Evolutionary conservation across 2,888 invertebrate genomes (phyloP).

Genomic region (Ferrisia virgata): DNA sequence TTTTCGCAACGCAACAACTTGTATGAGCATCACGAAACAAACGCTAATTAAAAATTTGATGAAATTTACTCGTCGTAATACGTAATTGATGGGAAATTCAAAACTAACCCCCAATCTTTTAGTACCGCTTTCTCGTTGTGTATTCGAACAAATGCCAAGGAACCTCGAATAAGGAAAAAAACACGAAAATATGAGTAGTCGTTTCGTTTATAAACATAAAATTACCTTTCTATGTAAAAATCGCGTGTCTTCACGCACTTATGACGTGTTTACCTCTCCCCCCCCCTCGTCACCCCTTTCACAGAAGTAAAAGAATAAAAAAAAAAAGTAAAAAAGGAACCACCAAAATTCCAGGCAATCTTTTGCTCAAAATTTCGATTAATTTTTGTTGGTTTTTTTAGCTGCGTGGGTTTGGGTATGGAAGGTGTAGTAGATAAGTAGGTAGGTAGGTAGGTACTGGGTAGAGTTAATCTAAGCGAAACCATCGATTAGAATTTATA

Average conservation of each 20-base stretch:
- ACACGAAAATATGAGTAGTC: neutral
- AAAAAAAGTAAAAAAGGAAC: neutral
- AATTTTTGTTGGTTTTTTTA: neutral
- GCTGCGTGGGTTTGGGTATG: neutral
- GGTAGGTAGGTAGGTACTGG: too few relatives aligned
- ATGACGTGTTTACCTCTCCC: neutral
- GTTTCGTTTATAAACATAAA: neutral
- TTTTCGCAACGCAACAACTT: neutral
- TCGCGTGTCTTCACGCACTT: slow-evolving; percentile 18
- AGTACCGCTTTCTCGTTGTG: neutral
- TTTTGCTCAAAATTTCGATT: neutral
- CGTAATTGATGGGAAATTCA: neutral
- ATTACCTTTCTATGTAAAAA: neutral
- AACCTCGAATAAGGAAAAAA: neutral
- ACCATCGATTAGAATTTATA: neutral
- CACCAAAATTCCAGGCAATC: neutral
- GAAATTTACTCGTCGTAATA: neutral
- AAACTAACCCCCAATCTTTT: neutral
- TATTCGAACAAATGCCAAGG: neutral
- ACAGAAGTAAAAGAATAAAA: too few relatives aligned
- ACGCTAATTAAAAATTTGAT: neutral
- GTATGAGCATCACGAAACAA: neutral
- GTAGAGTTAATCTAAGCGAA: too few relatives aligned
- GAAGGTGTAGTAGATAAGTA: neutral
- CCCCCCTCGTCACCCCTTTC: too few relatives aligned